phyloP scores from a whole-genome alignment of 1,140 invertebrate species.

The Tenebrio molitor region DNA sequence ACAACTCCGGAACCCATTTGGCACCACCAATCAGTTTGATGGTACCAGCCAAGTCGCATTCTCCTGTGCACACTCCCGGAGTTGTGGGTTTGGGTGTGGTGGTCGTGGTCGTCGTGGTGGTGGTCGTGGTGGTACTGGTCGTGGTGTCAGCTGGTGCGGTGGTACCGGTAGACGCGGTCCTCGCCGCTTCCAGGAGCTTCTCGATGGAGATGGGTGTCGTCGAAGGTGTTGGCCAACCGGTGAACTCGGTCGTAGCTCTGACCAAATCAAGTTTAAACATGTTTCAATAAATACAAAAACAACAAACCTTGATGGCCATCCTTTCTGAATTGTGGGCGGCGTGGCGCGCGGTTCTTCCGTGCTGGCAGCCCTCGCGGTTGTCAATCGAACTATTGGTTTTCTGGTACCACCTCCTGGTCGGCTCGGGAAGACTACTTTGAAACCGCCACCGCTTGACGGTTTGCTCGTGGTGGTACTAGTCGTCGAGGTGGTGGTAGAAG shows the following conservation, averaged over 20 bases:
- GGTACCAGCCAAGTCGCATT: conserved; percentile 87
- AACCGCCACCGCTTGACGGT: conserved; percentile 64
- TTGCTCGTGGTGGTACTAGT: conserved; percentile 66
- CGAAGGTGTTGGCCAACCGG: conserved; percentile 88
- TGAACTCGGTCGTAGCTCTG: conserved; percentile 89
- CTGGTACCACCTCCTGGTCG: conserved; percentile 76
- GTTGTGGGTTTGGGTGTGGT: conserved; percentile 81
- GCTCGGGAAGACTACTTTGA: conserved; percentile 85
- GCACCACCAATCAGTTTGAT: conserved; percentile 85
- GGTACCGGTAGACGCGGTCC: conserved; percentile 71
- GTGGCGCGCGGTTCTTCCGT: conserved; percentile 66
- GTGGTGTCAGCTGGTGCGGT: conserved; percentile 69
- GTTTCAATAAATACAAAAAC: neutral
- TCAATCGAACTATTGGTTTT: conserved; percentile 72
- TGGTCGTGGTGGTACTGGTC: conserved; percentile 76
- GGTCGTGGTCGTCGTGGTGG: conserved; percentile 83
- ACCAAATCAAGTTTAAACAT: conserved; percentile 50
- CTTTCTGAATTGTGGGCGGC: conserved; percentile 81
- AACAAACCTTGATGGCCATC: conserved; percentile 81
- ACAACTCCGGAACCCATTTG: conserved; percentile 86
- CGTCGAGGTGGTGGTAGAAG: conserved; percentile 51
- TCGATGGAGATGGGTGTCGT: conserved; percentile 88
- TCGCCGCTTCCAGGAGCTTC: conserved; percentile 81
- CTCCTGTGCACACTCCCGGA: conserved; percentile 81
- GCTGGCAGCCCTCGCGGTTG: conserved; percentile 69